A percentile compares a stretch with the other conserved stretches of the same genome.
Conservation (phyloP, 2,888 invertebrate species). For the Chaetogeoica ovagalla region DNA sequence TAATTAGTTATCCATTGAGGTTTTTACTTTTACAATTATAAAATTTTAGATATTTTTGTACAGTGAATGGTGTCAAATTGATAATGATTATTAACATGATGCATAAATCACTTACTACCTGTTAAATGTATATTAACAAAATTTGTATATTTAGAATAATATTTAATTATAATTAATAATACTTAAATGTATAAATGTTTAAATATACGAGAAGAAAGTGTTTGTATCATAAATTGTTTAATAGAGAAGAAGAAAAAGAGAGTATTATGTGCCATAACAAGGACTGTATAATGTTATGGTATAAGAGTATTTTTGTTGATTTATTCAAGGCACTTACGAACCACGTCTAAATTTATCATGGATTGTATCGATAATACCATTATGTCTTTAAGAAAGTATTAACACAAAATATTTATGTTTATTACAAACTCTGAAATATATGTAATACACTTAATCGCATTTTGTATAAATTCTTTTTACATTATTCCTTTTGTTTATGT, state of each 20-base stretch:
- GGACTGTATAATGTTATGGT: slow-evolving; percentile 48
- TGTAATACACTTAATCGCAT: slow-evolving; percentile 37
- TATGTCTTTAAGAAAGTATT: slow-evolving; percentile 47
- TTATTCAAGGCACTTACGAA: slow-evolving; percentile 27
- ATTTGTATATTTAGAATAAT: slow-evolving; percentile 29
- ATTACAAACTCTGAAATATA: slow-evolving; percentile 40
- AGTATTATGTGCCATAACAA: slow-evolving; percentile 51
- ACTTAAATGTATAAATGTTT: slow-evolving; percentile 23
- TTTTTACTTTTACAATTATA: slow-evolving; percentile 14
- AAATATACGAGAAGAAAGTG: slow-evolving; percentile 25
- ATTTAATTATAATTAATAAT: slow-evolving; percentile 33
- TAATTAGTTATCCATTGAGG: slow-evolving; percentile 29
- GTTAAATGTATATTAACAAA: slow-evolving; percentile 10
- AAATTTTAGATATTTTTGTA: slow-evolving; percentile 23
- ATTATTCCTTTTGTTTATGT: slow-evolving; percentile 23
- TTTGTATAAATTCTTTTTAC: slow-evolving; percentile 25
- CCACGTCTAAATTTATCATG: slow-evolving; percentile 32
- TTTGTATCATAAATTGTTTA: slow-evolving; percentile 5
- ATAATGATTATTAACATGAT: slow-evolving; percentile 1
- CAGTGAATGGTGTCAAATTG: slow-evolving; percentile 16
- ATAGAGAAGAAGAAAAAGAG: slow-evolving; percentile 23
- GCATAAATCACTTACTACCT: slow-evolving; percentile 13
- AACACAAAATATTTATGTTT: slow-evolving; percentile 38
- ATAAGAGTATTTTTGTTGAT: slow-evolving; percentile 35
- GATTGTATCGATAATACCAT: slow-evolving; percentile 48